Evolutionary conservation across 2,113 vertebrate species (phyloP).

Genomic region (Meleagris gallopavo): DNA sequence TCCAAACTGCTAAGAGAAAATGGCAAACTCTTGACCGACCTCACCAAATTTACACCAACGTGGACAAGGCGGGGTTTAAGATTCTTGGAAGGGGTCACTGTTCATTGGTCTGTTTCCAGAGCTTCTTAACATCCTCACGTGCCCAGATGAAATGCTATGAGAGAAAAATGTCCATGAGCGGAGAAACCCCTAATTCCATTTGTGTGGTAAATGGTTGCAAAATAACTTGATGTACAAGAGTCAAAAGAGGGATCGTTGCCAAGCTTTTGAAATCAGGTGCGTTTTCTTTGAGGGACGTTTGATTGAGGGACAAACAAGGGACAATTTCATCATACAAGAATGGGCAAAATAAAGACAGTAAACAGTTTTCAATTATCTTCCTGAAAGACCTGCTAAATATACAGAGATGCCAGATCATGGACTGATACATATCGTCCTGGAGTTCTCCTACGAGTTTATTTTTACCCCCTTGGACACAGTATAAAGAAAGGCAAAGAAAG

Average conservation of each 20-base stretch:
- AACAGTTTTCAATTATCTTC: not conserved
- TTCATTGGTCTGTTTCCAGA: not conserved
- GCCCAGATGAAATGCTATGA: not conserved
- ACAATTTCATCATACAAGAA: conserved; percentile 54
- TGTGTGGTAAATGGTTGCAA: conserved; percentile 39
- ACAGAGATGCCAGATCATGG: not conserved
- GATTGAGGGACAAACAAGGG: conserved; percentile 34
- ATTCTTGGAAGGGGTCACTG: not conserved
- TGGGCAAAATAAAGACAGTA: not conserved
- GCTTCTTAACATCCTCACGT: not conserved
- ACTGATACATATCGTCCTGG: not conserved
- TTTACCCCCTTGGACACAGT: not conserved
- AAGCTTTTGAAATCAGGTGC: conserved; percentile 65
- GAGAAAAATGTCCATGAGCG: not conserved
- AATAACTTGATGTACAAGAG: conserved; percentile 47
- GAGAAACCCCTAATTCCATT: not conserved
- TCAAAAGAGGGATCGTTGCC: conserved; percentile 31
- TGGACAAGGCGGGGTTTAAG: not conserved
- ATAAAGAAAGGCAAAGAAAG: conserved; percentile 52
- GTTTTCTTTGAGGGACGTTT: conserved; percentile 34
- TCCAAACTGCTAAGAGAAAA: not conserved
- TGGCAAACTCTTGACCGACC: not conserved
- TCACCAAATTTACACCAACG: not conserved
- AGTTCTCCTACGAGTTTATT: not conserved
- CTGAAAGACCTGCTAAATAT: conserved; percentile 4